phyloP scores from a whole-genome alignment of 2,113 vertebrate genomes.

The Notarius quadriscutis region DNA sequence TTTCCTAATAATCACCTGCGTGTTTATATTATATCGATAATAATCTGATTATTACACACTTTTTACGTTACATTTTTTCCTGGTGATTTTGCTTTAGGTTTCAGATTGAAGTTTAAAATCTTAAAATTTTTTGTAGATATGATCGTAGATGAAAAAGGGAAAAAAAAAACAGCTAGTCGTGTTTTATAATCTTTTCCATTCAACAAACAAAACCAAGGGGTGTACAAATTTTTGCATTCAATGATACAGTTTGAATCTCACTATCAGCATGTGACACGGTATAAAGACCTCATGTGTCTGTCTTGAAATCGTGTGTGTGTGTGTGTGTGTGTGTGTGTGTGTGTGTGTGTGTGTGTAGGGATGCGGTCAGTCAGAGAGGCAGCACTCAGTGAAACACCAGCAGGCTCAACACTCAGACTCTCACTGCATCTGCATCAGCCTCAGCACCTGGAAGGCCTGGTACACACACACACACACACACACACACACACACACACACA shows the following conservation, averaged over 20 bases:
- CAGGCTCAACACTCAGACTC: constrained; percentile 77
- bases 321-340: background rate
- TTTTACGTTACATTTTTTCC: no score
- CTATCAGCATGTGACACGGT: background rate
- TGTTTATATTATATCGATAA: no score
- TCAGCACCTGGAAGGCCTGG: constrained; percentile 94
- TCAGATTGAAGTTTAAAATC: no score
- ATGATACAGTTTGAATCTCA: background rate
- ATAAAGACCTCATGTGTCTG: background rate
- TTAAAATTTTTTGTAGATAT: background rate
- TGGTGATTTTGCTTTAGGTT: no score
- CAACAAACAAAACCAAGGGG: background rate
- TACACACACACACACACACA: constrained; percentile 51
- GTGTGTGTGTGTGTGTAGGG: constrained; percentile 69
- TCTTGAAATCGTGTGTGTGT: background rate
- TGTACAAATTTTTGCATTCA: background rate
- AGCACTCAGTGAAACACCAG: constrained; percentile 89
- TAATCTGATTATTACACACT: no score
- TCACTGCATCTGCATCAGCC: constrained; percentile 89
- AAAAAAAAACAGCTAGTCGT: no score
- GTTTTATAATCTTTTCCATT: no score
- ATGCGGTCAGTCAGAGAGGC: constrained; percentile 86
- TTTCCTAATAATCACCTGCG: no score
- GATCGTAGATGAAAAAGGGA: no score
- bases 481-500: background rate